These are phyloP conservation scores for Xylota segnis DNA, from an alignment of 2,888 invertebrate species.

Conservation along the genomic window DNA sequence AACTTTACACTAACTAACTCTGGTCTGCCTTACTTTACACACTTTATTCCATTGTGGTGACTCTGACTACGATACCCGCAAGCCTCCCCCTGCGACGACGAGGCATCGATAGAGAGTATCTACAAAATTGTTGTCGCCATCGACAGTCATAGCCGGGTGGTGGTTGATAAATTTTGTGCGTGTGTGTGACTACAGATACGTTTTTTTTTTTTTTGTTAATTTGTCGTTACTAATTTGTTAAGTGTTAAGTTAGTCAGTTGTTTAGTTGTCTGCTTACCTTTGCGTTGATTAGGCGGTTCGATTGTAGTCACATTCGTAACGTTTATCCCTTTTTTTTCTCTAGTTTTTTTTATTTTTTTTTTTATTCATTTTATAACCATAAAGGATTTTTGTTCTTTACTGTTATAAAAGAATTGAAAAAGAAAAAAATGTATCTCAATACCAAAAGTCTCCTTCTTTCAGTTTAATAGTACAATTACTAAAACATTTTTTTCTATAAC, in stretches of 20 bases:
- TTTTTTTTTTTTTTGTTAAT: constrained; percentile 59
- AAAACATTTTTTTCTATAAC: constrained; percentile 3
- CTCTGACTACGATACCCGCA: constrained; percentile 34
- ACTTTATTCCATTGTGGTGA: constrained; percentile 51
- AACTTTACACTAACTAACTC: constrained; percentile 36
- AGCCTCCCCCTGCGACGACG: constrained; percentile 31
- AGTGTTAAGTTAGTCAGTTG: constrained; percentile 75
- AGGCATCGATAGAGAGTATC: constrained; percentile 42
- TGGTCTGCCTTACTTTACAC: constrained; percentile 52
- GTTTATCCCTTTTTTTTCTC: constrained; percentile 22
- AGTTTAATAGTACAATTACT: constrained; percentile 46
- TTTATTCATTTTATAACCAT: constrained; percentile 46
- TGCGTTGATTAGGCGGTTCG: constrained; percentile 74
- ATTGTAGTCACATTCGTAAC: constrained; percentile 44
- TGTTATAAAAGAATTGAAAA: constrained; percentile 41
- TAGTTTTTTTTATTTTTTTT: constrained; percentile 1
- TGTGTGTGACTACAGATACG: constrained; percentile 30
- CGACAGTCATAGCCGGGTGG: constrained; percentile 68
- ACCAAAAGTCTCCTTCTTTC: constrained; percentile 3
- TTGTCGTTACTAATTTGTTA: constrained; percentile 75
- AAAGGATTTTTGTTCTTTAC: constrained; percentile 51
- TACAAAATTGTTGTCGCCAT: constrained; percentile 63
- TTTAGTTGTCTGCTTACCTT: constrained; percentile 75
- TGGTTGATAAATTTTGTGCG: constrained; percentile 64
- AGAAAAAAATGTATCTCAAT: background rate